phyloP scores from a whole-genome alignment of 2,888 invertebrate species.

The Dryadula phaetusa region DNA sequence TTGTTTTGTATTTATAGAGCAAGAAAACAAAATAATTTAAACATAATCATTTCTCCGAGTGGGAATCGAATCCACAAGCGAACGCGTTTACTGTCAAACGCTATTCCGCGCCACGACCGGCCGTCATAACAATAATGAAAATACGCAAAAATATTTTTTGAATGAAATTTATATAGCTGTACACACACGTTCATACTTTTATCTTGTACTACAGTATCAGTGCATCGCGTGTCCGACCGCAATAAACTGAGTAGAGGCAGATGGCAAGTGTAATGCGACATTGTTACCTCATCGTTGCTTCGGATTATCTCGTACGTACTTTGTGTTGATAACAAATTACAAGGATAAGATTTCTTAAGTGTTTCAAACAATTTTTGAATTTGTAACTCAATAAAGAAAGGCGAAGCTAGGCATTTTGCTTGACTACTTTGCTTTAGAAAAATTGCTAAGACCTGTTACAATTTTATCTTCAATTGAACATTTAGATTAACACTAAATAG shows the following conservation, averaged over 20 bases:
- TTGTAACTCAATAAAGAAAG: too few relatives aligned
- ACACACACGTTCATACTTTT: slow-evolving; percentile 4
- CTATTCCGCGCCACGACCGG: too few relatives aligned
- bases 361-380: neutral
- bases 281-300: slow-evolving; percentile 27
- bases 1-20: too few relatives aligned
- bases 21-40: too few relatives aligned
- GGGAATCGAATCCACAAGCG: too few relatives aligned
- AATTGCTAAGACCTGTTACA: neutral
- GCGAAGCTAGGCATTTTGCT: too few relatives aligned
- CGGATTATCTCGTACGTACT: slow-evolving; percentile 21
- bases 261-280: slow-evolving; percentile 30
- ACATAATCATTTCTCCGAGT: too few relatives aligned
- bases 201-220: slow-evolving; percentile 13
- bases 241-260: slow-evolving; percentile 21
- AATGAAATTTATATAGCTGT: neutral
- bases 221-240: slow-evolving; percentile 26
- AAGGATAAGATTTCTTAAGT: neutral
- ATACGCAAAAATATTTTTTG: too few relatives aligned
- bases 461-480: neutral
- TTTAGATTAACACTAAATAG: neutral
- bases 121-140: too few relatives aligned
- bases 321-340: slow-evolving; percentile 1
- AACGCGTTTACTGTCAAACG: too few relatives aligned
- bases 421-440: too few relatives aligned